Base-by-base conservation (phyloP, 2,888 invertebrate species). In the Cremastinae sp. region DNA sequence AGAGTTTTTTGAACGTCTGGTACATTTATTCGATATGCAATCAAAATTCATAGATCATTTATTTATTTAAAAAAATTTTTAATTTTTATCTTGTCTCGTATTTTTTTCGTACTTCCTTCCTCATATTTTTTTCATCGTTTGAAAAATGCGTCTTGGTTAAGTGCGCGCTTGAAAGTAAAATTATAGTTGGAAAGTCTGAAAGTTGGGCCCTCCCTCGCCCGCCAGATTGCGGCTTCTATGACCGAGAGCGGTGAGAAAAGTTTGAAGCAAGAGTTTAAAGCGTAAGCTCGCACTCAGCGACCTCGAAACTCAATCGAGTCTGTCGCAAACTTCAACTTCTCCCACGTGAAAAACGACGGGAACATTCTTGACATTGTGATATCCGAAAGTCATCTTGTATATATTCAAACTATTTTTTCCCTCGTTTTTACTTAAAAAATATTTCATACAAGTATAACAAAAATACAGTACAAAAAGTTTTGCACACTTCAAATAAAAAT, bases 301-400 rank as follows among this genome's bases (percentile, higher is more conserved):
- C 51, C 61, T 66, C 66, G 65, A 75, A 75, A 66, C 65, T 66
- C 62, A 68, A 68, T 73, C 68, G 58, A 62, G 61, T 72, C 64
- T 58, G 35, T 28, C 8, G 43, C 35, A 72, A 76, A 69, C 62
- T 66, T 71, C 66, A 35, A 22, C 45, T 18, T 53, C 37, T 39
- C 47, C 14, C 12, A 14, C 18, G 55, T 37, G 45, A 39, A 16
- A 59, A 61, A 41, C 47, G 39, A 56, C 16, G 37, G 47, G 28
- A 43, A 61, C 7, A 59, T 43, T 28, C 66, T 35, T n/a, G 49
- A 12, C 12, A 43, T 18, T 22, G 51, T 61, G 41, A 43, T 61
- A 69, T 51, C 2, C 35, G 8, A 10, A 49, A 49, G 39, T 39
- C 8, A 10, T 22, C 8, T 39, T 39, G 2, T 3, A 45, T n/a